Evolutionary conservation across 2,113 vertebrate species (phyloP), one percentile per base, ranked within the genome.

Genomic region (Sula dactylatra): DNA sequence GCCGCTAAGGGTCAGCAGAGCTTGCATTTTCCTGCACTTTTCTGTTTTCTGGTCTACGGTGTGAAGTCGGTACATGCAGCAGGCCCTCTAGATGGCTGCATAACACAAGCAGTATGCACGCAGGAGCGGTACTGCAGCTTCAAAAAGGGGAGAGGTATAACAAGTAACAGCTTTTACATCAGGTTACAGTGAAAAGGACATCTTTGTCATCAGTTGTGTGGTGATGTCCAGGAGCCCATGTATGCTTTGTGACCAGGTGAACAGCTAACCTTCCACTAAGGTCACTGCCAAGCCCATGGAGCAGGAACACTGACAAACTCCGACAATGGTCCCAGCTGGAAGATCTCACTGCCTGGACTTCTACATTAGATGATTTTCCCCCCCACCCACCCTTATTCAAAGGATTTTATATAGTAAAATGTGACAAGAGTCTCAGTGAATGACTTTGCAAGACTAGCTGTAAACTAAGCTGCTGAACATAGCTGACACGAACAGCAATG

Each of bases 11-110:
- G 97, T 96, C 94, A 90, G 91, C 77, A 95, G 64, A 91, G 89
- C 76, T 93, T 92, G 34, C 24, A 13, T 88, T 89, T 95, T 94
- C 73, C 52, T 27, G 56, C 69, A 36, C 77, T 79, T 65, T 22
- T 42, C 49, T 32, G 9, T 47, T 78, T 82, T 62, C 52, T 70
- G 62, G 40, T 64, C 65, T 82, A 15, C 17, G 52, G 36, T 1
- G 1, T 56, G 50, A 49, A 62, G 80, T 3, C 3, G 0, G 21
- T 44, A 19, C 10, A 69, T 31, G 71, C 86, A 78, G 44, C 61
- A 64, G 42, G 64, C 19, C 96, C 96, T 92, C 90, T 96, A 97
- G 97, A 47, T 98, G 97, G 97, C 97, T 95, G 91, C 86, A 82
- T 77, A 97, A 55, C 82, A 96, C 94, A 94, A 90, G 65, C 40